Conservation (phyloP, 1,140 invertebrate genomes). For the Calycopis cecrops region DNA sequence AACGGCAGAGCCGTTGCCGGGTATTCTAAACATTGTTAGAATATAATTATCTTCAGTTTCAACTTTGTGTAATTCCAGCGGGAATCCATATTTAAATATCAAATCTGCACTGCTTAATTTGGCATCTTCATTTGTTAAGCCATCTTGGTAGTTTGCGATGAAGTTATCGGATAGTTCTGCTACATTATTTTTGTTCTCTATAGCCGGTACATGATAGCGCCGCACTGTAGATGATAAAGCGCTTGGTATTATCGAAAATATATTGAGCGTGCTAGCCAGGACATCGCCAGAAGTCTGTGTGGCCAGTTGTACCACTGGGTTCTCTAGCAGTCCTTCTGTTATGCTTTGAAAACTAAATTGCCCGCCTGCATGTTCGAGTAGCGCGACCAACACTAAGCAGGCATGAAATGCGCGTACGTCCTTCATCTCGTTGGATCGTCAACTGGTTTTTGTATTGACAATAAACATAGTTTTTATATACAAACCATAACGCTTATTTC, state of each 20-base stretch:
- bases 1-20: slow-evolving; percentile 1
- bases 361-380: not conserved
- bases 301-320: slow-evolving; percentile 15
- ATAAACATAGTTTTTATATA: slow-evolving; percentile 1
- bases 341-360: slow-evolving; percentile 2
- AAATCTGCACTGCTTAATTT: slow-evolving; percentile 29
- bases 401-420: not conserved
- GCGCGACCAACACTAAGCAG: not conserved
- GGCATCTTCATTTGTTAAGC: slow-evolving; percentile 26
- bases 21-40: slow-evolving; percentile 13
- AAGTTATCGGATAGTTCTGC: slow-evolving; percentile 14
- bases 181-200: slow-evolving; percentile 10
- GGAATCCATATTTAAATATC: slow-evolving; percentile 30
- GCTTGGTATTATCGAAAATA: slow-evolving; percentile 10
- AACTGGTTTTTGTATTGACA: slow-evolving; percentile 5
- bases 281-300: slow-evolving; percentile 6
- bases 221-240: slow-evolving; percentile 6
- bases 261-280: slow-evolving; percentile 10
- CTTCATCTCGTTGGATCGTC: slow-evolving; percentile 4
- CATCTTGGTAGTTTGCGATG: slow-evolving; percentile 13
- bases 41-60: slow-evolving; percentile 13
- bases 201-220: not conserved
- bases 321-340: slow-evolving; percentile 9
- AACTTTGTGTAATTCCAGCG: slow-evolving; percentile 23
- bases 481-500: slow-evolving; percentile 2